Conservation (phyloP, 2,113 vertebrate species). For the Malurus cyaneus region DNA sequence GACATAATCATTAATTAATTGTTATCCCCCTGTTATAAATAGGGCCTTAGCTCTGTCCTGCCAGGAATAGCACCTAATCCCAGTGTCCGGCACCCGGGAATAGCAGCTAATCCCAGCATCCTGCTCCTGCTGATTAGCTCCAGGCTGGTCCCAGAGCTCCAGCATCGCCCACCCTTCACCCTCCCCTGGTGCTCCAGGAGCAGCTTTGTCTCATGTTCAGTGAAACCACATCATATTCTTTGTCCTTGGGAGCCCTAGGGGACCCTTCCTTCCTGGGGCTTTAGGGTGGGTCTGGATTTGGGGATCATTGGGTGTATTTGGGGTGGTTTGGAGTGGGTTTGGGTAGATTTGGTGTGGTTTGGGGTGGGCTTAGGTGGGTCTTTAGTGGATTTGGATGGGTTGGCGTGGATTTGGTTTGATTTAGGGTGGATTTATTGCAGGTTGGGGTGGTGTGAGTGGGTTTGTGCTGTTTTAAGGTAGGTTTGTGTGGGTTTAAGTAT, state of each 20-base stretch:
- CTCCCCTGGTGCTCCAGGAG: fast-evolving
- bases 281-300: not conserved
- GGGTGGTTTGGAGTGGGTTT: not conserved
- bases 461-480: not conserved
- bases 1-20: not conserved
- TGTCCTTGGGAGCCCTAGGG: not conserved
- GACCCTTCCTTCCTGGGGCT: not conserved
- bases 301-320: not conserved
- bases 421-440: not conserved
- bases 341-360: not conserved
- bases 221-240: not conserved
- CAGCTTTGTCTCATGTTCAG: not conserved
- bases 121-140: not conserved
- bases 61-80: not conserved
- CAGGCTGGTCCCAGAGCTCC: not conserved
- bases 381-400: not conserved
- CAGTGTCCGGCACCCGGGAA: not conserved
- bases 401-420: not conserved
- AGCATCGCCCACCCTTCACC: not conserved
- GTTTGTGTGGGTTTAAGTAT: not conserved
- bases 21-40: not conserved
- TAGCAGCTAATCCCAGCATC: not conserved
- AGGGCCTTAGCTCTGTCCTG: not conserved
- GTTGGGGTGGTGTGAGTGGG: not conserved
- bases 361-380: not conserved